Base-by-base conservation (phyloP, 2,888 invertebrate species). In the Philereme vetulata region DNA sequence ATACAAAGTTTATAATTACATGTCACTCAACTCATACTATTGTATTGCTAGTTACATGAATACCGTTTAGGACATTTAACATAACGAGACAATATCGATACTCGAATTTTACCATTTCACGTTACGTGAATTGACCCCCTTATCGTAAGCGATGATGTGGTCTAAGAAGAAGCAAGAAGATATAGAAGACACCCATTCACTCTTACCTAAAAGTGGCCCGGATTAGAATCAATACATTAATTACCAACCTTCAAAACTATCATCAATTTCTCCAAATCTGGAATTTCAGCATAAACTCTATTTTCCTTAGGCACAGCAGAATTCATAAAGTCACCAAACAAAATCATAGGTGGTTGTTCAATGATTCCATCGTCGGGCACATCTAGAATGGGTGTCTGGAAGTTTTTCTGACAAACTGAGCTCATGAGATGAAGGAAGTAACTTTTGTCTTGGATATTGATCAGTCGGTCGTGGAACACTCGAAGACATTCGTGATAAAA, bases 401-500 rank as follows among this genome's bases (percentile, higher is more conserved):
- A 96, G 74, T 93, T 93, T 76, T 93, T 94, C 64, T 85, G 85
- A 82, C 95, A 98, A 9, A 94, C 93, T 10, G 93, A 93, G 46
- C 93, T 89, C 91, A 98, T 94, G 10, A 97, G 87, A 47, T 93
- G 93, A 76, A 95, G 96, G 76, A 98, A 96, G 82, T 97, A 95
- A 33, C 92, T 93, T 80, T 97, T 96, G 82, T 98, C 98, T 69
- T 96, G 94, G 10, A 94, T 84, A 78, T 97, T 97, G 58, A 96
- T 95, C 32, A 98, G 89, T 0, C 98, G 95, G 82, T 98, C 98
- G 84, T 97, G 97, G 82, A 98, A 98, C 3, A 98, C 98, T 34
- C 98, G 93, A 57, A 97, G 94, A 60, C 97, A 96, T 87, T 98
- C 98, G 80, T 98, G 98, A 71, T 96, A 97, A 90, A 98, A 98